phyloP scores from a whole-genome alignment of 2,797 vertebrate species.

The Caiman crocodilus region DNA sequence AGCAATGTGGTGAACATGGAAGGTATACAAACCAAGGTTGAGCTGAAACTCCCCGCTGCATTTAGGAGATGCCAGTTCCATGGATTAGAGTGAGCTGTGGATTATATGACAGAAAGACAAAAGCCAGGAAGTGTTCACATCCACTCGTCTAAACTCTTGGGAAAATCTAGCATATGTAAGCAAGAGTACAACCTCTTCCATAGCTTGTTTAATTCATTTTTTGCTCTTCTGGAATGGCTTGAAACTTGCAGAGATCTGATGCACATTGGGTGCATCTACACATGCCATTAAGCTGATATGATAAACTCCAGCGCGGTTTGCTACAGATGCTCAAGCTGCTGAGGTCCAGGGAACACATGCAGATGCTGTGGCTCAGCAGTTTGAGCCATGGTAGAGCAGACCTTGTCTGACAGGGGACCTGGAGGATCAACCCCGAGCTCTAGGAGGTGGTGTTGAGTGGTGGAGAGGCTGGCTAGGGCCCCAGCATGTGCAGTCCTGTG shows the following conservation, averaged over 20 bases:
- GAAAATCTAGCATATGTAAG: background rate
- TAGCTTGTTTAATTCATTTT: background rate
- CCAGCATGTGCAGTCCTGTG: too few species aligned
- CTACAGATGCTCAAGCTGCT: too few species aligned
- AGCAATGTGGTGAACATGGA: background rate
- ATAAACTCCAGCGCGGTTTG: too few species aligned
- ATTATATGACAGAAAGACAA: background rate
- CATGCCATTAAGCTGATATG: too few species aligned
- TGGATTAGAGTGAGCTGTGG: background rate
- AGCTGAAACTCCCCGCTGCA: background rate
- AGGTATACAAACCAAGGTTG: background rate
- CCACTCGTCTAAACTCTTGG: background rate
- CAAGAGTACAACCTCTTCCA: background rate
- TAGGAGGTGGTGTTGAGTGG: too few species aligned
- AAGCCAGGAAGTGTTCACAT: background rate
- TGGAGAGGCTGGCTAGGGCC: too few species aligned
- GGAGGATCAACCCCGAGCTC: too few species aligned
- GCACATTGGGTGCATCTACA: too few species aligned
- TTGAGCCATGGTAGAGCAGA: too few species aligned
- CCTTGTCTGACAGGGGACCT: too few species aligned
- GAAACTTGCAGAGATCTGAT: background rate
- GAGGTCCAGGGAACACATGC: too few species aligned
- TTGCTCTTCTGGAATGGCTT: background rate
- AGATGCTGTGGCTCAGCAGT: too few species aligned
- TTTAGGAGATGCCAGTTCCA: background rate